Conservation (phyloP, 2,113 vertebrate genomes). For the Ascaphus truei region DNA sequence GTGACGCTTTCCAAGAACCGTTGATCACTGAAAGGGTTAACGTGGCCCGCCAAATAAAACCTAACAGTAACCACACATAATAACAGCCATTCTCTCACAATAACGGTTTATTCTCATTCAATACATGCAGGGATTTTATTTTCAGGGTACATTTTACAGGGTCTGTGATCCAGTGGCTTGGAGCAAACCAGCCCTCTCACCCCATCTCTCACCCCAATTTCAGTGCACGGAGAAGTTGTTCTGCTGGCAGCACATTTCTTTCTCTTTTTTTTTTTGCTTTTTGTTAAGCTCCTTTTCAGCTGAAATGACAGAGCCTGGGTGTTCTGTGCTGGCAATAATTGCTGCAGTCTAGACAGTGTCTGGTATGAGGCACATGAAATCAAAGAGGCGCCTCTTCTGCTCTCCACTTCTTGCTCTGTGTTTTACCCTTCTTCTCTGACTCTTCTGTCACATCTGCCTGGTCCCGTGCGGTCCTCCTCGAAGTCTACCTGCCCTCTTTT, state of each 20-base stretch:
- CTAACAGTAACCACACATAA: no score
- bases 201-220: conserved; percentile 37
- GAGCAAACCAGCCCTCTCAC: not conserved
- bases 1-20: no score
- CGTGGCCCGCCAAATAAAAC: no score
- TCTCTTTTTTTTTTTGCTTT: conserved; percentile 47
- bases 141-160: no score
- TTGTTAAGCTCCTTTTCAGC: conserved; percentile 79
- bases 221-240: conserved; percentile 47
- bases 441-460: not conserved
- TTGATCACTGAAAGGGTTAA: no score
- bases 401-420: not conserved
- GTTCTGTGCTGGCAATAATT: conserved; percentile 89
- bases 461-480: not conserved
- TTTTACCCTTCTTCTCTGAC: not conserved
- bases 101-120: no score
- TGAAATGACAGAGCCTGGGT: conserved; percentile 82
- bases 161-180: not conserved
- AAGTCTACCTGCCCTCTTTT: not conserved
- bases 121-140: no score
- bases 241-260: conserved; percentile 47
- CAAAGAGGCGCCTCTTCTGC: conserved; percentile 59
- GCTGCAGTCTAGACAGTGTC: conserved; percentile 92
- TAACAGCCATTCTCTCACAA: no score
- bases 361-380: conserved; percentile 72